Base-by-base conservation (phyloP, 2,888 invertebrate species). In the Acleris cristana region DNA sequence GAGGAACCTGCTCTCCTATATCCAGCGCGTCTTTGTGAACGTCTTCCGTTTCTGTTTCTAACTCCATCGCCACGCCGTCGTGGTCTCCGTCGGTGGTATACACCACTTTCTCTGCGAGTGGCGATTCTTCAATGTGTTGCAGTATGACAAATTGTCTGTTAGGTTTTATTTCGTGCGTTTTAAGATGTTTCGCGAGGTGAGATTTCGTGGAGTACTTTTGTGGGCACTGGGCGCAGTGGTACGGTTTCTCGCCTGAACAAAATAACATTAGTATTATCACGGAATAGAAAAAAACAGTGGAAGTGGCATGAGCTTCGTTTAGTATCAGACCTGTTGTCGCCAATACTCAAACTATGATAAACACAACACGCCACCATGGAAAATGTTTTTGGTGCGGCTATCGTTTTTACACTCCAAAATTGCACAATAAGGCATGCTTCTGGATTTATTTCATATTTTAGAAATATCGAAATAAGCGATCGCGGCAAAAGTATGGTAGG, bases 231-330 rank as follows among this genome's bases (percentile, higher is more conserved):
- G 81, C 78, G 63, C 92, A 92, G 72, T 89, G 88, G 63, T 83
- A 91, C 7, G 90, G 90, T 72, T 85, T 89, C 73, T 91, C 90
- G 49, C 90, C 92, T 92, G 81, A 0, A 78, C 78, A 65, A 30
- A 72, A 65, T 40, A 40, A 40, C 14, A 40, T 40, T 14, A 40
- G 1, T 26, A 14, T 40, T 40, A 40, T n/a, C n/a, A n/a, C n/a
- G n/a, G n/a, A n/a, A n/a, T n/a, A n/a, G n/a, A n/a, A n/a, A n/a
- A n/a, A n/a, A n/a, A n/a, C n/a, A n/a, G n/a, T n/a, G n/a, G n/a
- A n/a, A n/a, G n/a, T n/a, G n/a, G n/a, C n/a, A n/a, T n/a, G n/a
- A n/a, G n/a, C n/a, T n/a, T n/a, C n/a, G n/a, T n/a, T n/a, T n/a
- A n/a, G n/a, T n/a, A n/a, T n/a, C n/a, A n/a, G n/a, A n/a, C n/a